Percentiles rank a stretch among this genome's conserved stretches.
These are phyloP conservation scores for Branchellion lobata DNA, from an alignment of 2,888 invertebrate species.

Conservation along the genomic window DNA sequence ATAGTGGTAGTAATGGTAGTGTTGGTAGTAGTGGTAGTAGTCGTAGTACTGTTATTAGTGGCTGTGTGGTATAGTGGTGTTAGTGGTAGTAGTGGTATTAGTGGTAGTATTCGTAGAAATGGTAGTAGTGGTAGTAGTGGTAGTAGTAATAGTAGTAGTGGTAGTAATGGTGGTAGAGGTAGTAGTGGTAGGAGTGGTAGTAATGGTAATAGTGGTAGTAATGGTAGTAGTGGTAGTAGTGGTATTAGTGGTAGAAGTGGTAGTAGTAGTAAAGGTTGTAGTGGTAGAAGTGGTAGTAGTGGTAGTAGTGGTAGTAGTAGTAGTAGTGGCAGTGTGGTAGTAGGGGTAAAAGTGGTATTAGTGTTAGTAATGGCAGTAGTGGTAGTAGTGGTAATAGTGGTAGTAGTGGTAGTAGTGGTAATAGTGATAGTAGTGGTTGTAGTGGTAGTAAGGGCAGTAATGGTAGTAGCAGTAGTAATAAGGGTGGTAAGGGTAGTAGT, in stretches of 20 bases:
- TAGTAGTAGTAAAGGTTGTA: constrained; percentile 1
- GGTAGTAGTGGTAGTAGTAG: constrained; percentile 12
- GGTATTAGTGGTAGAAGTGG: not conserved
- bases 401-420: constrained; percentile 4
- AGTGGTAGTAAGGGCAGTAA: not conserved
- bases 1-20: too few relatives aligned
- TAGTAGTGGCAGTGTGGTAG: not conserved
- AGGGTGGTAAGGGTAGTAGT: not conserved
- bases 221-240: constrained; percentile 11
- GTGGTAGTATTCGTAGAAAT: not conserved
- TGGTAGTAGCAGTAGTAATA: not conserved
- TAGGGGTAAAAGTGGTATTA: not conserved
- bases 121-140: not conserved
- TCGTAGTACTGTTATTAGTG: too few relatives aligned
- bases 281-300: constrained; percentile 16
- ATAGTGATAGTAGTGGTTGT: constrained; percentile 1
- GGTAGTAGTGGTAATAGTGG: too few relatives aligned
- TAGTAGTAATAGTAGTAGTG: not conserved
- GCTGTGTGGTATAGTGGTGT: not conserved
- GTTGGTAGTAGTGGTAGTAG: too few relatives aligned
- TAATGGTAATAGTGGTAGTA: constrained; percentile 4
- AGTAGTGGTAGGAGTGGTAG: not conserved
- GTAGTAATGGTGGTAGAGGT: too few relatives aligned
- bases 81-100: not conserved
- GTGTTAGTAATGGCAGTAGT: not conserved